phyloP scores from a whole-genome alignment of 2,888 invertebrate genomes.

The Drosophila nr. fundita region DNA sequence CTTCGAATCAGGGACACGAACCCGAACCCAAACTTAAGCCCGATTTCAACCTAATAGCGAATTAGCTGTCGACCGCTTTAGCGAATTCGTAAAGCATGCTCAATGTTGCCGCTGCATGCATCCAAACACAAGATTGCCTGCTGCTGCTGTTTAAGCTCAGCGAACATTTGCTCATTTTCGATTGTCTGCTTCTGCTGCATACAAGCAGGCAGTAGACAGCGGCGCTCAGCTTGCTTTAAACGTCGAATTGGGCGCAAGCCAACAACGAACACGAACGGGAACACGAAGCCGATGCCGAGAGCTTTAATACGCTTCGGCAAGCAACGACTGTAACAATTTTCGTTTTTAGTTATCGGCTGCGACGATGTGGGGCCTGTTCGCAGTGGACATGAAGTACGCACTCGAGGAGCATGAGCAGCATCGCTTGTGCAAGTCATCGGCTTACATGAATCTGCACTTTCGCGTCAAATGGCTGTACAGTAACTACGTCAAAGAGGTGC shows the following conservation, averaged over 20 bases:
- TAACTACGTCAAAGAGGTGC: constrained; percentile 98
- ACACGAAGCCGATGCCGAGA: background rate
- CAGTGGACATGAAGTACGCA: constrained; percentile 98
- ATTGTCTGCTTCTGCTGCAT: no score
- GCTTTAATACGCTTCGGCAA: background rate
- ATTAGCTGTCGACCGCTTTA: no score
- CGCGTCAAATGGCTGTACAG: constrained; percentile 99
- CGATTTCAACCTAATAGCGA: no score
- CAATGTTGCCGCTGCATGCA: no score
- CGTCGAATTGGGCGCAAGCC: background rate
- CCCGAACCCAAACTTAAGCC: background rate
- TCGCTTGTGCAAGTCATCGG: constrained; percentile 97
- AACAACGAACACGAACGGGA: background rate
- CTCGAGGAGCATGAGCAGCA: constrained; percentile 99
- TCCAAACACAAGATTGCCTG: no score
- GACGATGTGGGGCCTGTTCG: constrained; percentile 98
- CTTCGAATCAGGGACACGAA: background rate
- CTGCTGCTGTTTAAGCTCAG: no score
- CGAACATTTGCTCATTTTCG: no score
- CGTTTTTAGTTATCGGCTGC: constrained; percentile 93
- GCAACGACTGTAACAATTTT: background rate
- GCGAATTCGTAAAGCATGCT: no score
- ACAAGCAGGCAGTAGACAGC: no score
- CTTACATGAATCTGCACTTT: constrained; percentile 99
- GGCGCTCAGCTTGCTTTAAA: background rate